Evolutionary conservation across 2,888 invertebrate genomes (phyloP).

Genomic region (Eupithecia inturbata): DNA sequence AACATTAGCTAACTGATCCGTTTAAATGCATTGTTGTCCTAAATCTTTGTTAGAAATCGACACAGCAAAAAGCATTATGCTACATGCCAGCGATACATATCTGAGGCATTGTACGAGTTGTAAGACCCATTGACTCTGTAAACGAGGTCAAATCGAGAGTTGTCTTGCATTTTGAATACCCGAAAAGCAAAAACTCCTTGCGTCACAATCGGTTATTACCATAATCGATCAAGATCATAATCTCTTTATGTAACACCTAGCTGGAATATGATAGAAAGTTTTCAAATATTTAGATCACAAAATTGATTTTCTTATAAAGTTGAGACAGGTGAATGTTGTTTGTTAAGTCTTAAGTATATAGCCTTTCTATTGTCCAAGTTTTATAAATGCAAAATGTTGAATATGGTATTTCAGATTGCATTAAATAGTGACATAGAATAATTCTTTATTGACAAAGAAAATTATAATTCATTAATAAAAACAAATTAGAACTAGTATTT

Average conservation of each 20-base stretch:
- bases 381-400: not conserved
- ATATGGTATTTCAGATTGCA: not conserved
- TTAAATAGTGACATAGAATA: too few species aligned
- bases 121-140: conserved; percentile 58
- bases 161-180: conserved; percentile 61
- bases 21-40: not conserved
- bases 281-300: conserved; percentile 58
- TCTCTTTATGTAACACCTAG: conserved; percentile 68
- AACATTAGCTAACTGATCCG: not conserved
- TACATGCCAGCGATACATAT: not conserved
- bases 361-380: conserved; percentile 11
- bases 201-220: conserved; percentile 73
- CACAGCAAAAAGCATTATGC: not conserved
- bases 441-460: too few species aligned
- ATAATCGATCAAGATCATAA: conserved; percentile 79
- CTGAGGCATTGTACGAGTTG: conserved; percentile 52
- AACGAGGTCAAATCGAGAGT: conserved; percentile 67
- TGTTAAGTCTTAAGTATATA: conserved; percentile 4
- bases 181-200: conserved; percentile 64
- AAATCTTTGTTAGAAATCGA: not conserved
- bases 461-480: too few species aligned
- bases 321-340: conserved; percentile 37
- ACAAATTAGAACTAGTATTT: too few species aligned
- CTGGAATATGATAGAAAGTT: conserved; percentile 68
- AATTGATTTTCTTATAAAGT: conserved; percentile 43